Base-by-base conservation (phyloP, 2,888 invertebrate species). In the Stratiomys singularior region DNA sequence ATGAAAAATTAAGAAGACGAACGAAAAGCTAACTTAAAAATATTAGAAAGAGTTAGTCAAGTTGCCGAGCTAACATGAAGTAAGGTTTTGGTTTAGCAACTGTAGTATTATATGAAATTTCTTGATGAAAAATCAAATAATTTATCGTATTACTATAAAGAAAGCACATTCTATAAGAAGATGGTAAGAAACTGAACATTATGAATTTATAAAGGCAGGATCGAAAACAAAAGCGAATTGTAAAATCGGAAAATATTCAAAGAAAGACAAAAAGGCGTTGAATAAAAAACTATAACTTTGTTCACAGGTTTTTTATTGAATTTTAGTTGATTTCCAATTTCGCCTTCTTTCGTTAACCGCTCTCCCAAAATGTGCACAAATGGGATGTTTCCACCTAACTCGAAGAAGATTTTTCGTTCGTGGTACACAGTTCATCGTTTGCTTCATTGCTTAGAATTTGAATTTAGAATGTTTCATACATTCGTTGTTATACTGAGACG, bases 281-380 rank as follows among this genome's bases (percentile, higher is more conserved):
- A 52, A 37, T 37, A 52, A 52, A 52, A 52, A 52, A 52, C n/a
- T 52, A 52, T 52, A 52, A 52, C 52, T 52, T 52, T 52, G 52
- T 52, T 52, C 18, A 52, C 18, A 18, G 3, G 52, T 52, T 18
- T 52, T 52, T n/a, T 52, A n/a, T 52, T 52, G 52, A 18, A 52
- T 37, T 37, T 37, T 5, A 37, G 3, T 37, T 9, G 37, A 37
- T 37, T 37, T 37, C 37, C 9, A 37, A 37, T 5, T 5, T 37
- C 3, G 9, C 37, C 3, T 37, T 3, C 5, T 37, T 37, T 37
- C n/a, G n/a, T n/a, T n/a, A n/a, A n/a, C n/a, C n/a, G n/a, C n/a
- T n/a, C n/a, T n/a, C n/a, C n/a, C n/a, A n/a, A n/a, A n/a, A n/a
- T n/a, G n/a, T n/a, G n/a, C n/a, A n/a, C n/a, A n/a, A n/a, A n/a